Evolutionary conservation across 2,888 invertebrate genomes (phyloP), one percentile per base, ranked within the genome.

Genomic region (Drosophila suboccidentalis): DNA sequence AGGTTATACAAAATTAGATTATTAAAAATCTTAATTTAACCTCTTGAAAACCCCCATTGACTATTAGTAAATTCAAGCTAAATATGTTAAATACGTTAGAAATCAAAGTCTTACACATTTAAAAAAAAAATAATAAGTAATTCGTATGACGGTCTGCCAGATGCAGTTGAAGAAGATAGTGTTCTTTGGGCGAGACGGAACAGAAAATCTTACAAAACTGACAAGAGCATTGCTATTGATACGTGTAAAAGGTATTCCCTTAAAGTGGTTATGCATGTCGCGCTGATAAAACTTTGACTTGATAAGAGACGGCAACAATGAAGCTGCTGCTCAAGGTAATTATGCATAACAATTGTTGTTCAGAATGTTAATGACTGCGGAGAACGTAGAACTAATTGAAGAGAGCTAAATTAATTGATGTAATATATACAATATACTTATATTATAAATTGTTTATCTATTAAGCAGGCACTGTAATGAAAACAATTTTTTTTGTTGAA

Each of bases 191-290:
- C 6, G 38, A 15, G 9, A 43, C 11, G 6, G 22, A 47, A 36
- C 34, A 13, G 13, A 13, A 29, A 46, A 4, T 22, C 3, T n/a
- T 8, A 26, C 34, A 36, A 11, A n/a, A n/a, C 13, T 13, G 36
- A 38, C 4, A 6, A 5, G 8, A 29, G 29, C 6, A 29, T 29
- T 15, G 49, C 8, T 22, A 26, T 19, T 26, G n/a, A 38, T n/a
- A 9, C 8, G n/a, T n/a, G 46, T 43, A 22, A 57, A 57, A 15
- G 55, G 44, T 57, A 57, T 44, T 57, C 44, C 55, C 55, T 44
- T 22, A 60, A 78, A 82, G 85, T 79, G 88, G 57, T 63, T 67
- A 61, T 67, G 61, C 71, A 58, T 89, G 90, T 84, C 41, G 53
- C 8, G 51, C 46, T 74, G 87, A 80, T 83, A 83, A 72, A 29